A percentile compares a stretch with the other conserved stretches of the same genome.
Conservation (phyloP, 2,888 invertebrate species). For the Ptychoptera contaminata region DNA sequence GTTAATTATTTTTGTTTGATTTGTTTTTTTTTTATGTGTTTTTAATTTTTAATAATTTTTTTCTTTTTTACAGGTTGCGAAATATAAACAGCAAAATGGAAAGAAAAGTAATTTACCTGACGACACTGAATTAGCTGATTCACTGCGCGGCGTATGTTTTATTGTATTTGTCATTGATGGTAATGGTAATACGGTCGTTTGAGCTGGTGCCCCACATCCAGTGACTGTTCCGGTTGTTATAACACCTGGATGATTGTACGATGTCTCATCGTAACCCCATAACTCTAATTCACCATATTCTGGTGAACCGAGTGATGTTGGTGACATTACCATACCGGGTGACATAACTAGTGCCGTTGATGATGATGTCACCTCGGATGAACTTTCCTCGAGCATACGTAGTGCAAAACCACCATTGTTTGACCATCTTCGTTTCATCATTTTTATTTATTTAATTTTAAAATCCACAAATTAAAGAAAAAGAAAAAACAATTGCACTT, state of each 20-base stretch:
- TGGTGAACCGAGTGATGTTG: constrained; percentile 53
- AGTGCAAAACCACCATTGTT: constrained; percentile 54
- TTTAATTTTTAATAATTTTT: too few species aligned
- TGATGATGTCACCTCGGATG: constrained; percentile 62
- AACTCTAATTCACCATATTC: constrained; percentile 67
- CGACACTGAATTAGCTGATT: constrained; percentile 31
- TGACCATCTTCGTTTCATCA: constrained; percentile 66
- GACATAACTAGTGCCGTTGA: constrained; percentile 52
- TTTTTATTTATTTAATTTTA: constrained; percentile 10
- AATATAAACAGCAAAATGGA: too few species aligned
- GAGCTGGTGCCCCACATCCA: constrained; percentile 35
- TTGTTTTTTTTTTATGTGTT: too few species aligned
- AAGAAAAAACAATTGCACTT: too few species aligned
- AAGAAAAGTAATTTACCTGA: constrained; percentile 21
- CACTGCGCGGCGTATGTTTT: constrained; percentile 23
- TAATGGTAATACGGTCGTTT: constrained; percentile 37
- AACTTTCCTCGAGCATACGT: constrained; percentile 54
- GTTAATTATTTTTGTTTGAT: too few species aligned
- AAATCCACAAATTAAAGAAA: too few species aligned
- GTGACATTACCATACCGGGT: constrained; percentile 59
- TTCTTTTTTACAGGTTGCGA: too few species aligned
- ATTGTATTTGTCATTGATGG: constrained; percentile 26
- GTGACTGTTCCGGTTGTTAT: constrained; percentile 31
- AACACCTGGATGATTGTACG: constrained; percentile 25
- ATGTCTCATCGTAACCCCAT: constrained; percentile 50